A percentile compares a stretch with the other conserved stretches of the same genome.
These are phyloP conservation scores for Strigamia maritima DNA, from an alignment of 2,888 invertebrate genomes.

Conservation along the genomic window DNA sequence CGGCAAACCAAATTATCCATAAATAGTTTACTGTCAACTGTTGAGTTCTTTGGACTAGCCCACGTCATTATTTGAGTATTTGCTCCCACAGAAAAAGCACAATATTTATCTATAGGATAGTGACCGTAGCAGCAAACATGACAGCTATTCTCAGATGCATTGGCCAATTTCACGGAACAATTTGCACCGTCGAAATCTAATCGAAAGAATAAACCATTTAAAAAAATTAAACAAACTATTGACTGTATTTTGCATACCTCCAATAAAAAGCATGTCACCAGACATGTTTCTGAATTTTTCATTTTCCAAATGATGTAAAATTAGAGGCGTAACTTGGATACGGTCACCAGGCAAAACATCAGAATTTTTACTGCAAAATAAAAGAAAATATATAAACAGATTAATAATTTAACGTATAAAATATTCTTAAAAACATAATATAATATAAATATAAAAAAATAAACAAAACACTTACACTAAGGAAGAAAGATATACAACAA, in stretches of 20 bases:
- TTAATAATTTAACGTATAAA: not conserved
- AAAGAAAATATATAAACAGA: not conserved
- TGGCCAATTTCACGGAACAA: not conserved
- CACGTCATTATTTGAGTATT: not conserved
- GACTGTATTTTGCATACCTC: not conserved
- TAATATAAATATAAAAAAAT: not conserved
- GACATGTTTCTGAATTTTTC: not conserved
- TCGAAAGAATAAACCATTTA: not conserved
- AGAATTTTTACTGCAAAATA: not conserved
- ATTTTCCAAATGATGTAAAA: not conserved
- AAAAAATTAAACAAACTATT: not conserved
- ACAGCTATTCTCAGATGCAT: not conserved
- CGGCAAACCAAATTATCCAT: conserved; percentile 21
- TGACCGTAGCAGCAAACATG: not conserved
- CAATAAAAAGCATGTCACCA: not conserved
- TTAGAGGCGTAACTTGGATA: conserved; percentile 12
- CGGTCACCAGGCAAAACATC: not conserved
- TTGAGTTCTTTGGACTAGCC: conserved; percentile 1
- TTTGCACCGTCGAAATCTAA: conserved; percentile 24
- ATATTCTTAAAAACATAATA: not conserved
- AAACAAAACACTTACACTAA: not conserved
- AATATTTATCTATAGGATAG: not conserved
- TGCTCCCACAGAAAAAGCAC: conserved; percentile 16
- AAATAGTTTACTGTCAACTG: conserved; percentile 11
- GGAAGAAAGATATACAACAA: not conserved